These are phyloP conservation scores for Embidobia sp. DNA, from an alignment of 2,888 invertebrate genomes.

Conservation along the genomic window DNA sequence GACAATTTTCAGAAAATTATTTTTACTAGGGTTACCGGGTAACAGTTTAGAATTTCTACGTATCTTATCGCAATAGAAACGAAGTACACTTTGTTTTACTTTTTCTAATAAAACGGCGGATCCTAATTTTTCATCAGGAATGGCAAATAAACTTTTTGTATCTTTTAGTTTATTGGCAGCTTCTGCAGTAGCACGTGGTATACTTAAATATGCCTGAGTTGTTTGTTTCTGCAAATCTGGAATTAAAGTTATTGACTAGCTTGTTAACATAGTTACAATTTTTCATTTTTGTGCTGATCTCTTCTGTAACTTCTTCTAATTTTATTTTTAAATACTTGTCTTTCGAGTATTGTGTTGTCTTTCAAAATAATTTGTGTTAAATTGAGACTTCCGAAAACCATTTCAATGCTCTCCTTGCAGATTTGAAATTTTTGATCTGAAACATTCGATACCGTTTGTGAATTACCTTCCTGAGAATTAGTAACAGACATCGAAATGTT, in stretches of 20 bases:
- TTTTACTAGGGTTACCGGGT: no score
- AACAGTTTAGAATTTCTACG: constrained; percentile 4
- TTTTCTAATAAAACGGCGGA: neutral
- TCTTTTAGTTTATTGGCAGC: neutral
- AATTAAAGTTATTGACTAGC: neutral
- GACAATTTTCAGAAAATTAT: no score
- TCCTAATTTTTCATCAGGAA: constrained; percentile 1
- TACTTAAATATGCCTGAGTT: neutral
- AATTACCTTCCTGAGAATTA: neutral
- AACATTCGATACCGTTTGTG: neutral
- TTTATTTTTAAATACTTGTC: constrained; percentile 1
- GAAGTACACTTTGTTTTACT: constrained; percentile 1
- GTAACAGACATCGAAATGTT: no score
- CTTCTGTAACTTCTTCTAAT: neutral
- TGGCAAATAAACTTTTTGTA: constrained; percentile 3
- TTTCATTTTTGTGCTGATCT: neutral
- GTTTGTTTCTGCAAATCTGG: neutral
- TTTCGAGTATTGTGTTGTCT: neutral
- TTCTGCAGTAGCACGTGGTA: constrained; percentile 1
- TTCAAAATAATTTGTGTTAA: neutral
- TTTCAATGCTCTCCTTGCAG: neutral
- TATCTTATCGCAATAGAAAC: constrained; percentile 6
- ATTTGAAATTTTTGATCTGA: neutral
- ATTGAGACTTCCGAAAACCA: neutral
- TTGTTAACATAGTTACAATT: neutral